phyloP scores from a whole-genome alignment of 2,113 vertebrate species.

The Etheostoma spectabile region DNA sequence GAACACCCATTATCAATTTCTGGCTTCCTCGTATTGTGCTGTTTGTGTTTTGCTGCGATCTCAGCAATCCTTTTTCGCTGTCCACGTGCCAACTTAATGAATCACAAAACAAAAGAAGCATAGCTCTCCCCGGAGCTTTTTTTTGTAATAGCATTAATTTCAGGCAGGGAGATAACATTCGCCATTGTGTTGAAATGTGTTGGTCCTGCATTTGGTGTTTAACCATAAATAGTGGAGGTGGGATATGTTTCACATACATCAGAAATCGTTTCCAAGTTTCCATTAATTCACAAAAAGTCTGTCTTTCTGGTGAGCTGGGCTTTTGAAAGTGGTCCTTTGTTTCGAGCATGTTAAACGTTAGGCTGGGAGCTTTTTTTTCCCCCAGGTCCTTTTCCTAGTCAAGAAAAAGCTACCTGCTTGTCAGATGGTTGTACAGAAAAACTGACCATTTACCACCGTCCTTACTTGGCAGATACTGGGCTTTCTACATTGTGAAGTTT shows the following conservation, averaged over 20 bases:
- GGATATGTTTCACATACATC: too few relatives aligned
- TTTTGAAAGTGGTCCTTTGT: slow-evolving; percentile 3
- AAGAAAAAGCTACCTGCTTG: background rate
- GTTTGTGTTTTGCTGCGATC: slow-evolving; percentile 39
- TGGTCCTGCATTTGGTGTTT: slow-evolving; percentile 4
- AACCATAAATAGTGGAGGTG: slow-evolving; percentile 4
- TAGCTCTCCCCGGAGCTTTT: slow-evolving; percentile 50
- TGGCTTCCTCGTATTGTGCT: slow-evolving; percentile 41
- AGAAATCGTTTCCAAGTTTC: background rate
- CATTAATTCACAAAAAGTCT: background rate
- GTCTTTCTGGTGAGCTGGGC: background rate
- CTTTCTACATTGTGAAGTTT: background rate
- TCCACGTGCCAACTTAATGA: slow-evolving; percentile 67
- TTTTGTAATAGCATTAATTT: slow-evolving; percentile 66
- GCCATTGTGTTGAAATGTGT: slow-evolving; percentile 37
- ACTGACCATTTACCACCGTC: slow-evolving; percentile 1
- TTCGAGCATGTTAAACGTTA: slow-evolving; percentile 12
- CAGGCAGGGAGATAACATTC: slow-evolving; percentile 49
- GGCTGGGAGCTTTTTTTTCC: background rate
- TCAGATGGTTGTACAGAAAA: slow-evolving; percentile 10
- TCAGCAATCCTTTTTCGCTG: slow-evolving; percentile 48
- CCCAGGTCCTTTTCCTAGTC: background rate
- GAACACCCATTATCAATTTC: slow-evolving; percentile 39
- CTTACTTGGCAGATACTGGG: background rate
- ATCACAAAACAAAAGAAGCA: slow-evolving; percentile 63